Evolutionary conservation across 2,113 vertebrate species (phyloP), one percentile per base, ranked within the genome.

Genomic region (Toxotes jaculatrix): DNA sequence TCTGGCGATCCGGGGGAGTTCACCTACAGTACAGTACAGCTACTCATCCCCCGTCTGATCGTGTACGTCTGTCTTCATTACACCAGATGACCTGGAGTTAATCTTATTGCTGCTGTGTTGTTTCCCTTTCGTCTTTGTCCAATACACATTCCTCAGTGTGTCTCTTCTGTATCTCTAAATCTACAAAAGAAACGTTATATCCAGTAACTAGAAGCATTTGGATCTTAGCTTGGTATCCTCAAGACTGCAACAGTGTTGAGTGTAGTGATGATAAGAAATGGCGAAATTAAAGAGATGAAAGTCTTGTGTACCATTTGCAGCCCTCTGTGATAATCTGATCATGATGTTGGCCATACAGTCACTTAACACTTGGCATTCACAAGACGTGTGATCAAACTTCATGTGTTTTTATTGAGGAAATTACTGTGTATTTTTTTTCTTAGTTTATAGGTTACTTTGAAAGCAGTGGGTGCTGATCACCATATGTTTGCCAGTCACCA

Each of bases 271-370:
- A 87, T 86, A 68, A 77, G 82, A 76, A 83, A 86, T 74, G 19
- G 59, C 10, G 5, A 93, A 95, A 95, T 91, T 73, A 45, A 73
- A 75, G 93, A 95, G 93, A 96, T 96, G 95, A 97, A 97, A 97
- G 95, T 91, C 88, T 92, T 93, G 91, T 90, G 94, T 91, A 91
- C 93, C 92, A 88, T 90, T 94, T 93, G 91, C 84, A 96, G 95
- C 96, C 94, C 93, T 94, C 94, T 93, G 93, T 93, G 79, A 88
- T 96, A 96, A 97, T 96, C 92, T 87, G 93, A 95, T 94, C 95
- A 94, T 92, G 90, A 94, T 95, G 94, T 76, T 75, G 79, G 49
- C 82, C 11, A 31, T 53, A 66, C 45, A 72, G 45, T 60, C 80
- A 42, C 66, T 82, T 78, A 65, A 65, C 79, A 67, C 84, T 89